These are phyloP conservation scores for Verasper variegatus DNA, from an alignment of 2,113 vertebrate genomes.

Conservation along the genomic window DNA sequence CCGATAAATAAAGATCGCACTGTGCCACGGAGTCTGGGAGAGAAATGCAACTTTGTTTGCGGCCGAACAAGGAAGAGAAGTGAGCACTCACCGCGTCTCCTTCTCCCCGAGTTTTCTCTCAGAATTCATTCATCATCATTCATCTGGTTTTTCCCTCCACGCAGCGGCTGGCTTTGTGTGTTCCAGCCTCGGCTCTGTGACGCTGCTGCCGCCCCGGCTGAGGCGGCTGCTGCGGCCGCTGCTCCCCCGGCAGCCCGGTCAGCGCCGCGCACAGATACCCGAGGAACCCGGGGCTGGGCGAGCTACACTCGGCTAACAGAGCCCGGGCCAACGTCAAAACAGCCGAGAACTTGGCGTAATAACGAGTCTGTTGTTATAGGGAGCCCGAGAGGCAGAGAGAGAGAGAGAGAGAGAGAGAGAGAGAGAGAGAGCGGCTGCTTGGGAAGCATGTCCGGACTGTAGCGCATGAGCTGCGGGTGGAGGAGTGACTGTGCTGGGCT, in stretches of 20 bases:
- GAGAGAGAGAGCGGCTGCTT: conserved; percentile 4
- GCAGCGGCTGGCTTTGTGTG: conserved; percentile 64
- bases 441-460: conserved; percentile 47
- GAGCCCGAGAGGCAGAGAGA: not conserved
- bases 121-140: conserved; percentile 60
- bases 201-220: conserved; percentile 35
- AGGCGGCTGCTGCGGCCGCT: conserved; percentile 38
- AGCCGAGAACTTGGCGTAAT: conserved; percentile 40
- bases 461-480: conserved; percentile 19
- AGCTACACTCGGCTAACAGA: conserved; percentile 17
- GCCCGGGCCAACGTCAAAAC: conserved; percentile 30
- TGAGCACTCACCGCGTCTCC: conserved; percentile 77
- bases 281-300: conserved; percentile 23
- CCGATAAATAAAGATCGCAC: too few species aligned
- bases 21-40: too few species aligned
- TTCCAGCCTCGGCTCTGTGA: conserved; percentile 52
- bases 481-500: conserved; percentile 35
- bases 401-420: not conserved
- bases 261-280: conserved; percentile 33
- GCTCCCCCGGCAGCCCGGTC: conserved; percentile 60
- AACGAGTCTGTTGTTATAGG: conserved; percentile 12
- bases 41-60: not conserved
- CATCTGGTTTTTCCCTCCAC: conserved; percentile 62
- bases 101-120: conserved; percentile 62
- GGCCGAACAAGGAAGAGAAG: conserved; percentile 43